Percentiles rank a stretch among this genome's conserved stretches.
Evolutionary conservation across 2,113 vertebrate species (phyloP).

Genomic region (Pluvialis apricaria): DNA sequence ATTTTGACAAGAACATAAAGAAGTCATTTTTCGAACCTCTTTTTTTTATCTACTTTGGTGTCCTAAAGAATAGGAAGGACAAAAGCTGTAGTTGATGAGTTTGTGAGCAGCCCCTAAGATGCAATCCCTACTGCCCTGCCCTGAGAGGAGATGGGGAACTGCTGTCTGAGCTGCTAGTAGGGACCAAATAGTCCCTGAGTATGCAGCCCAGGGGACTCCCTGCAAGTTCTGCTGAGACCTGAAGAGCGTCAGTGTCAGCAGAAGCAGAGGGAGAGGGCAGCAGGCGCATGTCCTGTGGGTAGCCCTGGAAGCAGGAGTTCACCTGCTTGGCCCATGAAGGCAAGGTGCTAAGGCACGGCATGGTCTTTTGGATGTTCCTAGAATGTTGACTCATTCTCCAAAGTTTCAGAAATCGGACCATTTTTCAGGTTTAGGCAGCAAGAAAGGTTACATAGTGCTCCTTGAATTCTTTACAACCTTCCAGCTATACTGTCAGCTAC

Average conservation of each 20-base stretch:
- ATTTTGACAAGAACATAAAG: slow-evolving; percentile 3
- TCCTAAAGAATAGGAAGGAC: background rate
- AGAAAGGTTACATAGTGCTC: rapidly evolving
- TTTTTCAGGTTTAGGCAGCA: background rate
- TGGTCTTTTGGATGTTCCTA: background rate
- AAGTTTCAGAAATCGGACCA: background rate
- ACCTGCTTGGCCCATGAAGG: too few species aligned
- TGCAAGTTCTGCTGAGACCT: background rate
- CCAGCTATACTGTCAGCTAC: background rate
- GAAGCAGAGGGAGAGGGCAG: background rate
- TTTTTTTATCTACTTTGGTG: background rate
- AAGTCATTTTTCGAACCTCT: background rate
- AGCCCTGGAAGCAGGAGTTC: background rate
- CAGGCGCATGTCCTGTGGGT: background rate
- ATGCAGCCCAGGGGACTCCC: rapidly evolving
- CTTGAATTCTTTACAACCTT: background rate
- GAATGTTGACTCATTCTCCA: background rate
- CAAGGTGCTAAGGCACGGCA: too few species aligned
- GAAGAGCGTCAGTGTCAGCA: background rate
- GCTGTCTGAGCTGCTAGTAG: background rate
- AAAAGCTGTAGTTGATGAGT: background rate
- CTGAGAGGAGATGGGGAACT: background rate
- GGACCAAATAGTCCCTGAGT: background rate
- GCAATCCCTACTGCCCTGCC: background rate
- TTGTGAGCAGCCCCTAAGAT: background rate